Percentiles rank a stretch among this genome's conserved stretches.
These are phyloP conservation scores for Characodon lateralis DNA, from an alignment of 2,797 vertebrate genomes.

Conservation along the genomic window DNA sequence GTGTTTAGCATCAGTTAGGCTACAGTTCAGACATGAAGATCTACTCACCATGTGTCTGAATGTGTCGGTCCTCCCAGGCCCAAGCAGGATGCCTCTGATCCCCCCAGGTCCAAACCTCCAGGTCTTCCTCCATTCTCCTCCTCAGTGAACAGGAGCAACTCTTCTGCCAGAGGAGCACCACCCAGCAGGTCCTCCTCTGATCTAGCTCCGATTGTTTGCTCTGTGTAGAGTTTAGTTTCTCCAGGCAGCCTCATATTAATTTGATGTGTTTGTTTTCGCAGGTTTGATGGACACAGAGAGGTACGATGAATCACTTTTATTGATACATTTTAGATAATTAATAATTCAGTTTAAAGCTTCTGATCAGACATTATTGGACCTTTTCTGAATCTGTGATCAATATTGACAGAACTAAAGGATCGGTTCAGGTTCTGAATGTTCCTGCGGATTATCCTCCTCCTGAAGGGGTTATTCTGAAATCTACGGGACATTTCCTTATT, in stretches of 20 bases:
- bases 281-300: conserved; percentile 47
- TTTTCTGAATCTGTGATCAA: no score
- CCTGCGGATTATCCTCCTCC: no score
- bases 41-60: not conserved
- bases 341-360: no score
- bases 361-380: no score
- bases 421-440: no score
- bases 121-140: conserved; percentile 14
- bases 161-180: conserved; percentile 48
- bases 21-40: no score
- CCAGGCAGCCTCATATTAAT: not conserved
- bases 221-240: not conserved
- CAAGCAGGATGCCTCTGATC: conserved; percentile 36
- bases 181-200: conserved; percentile 54
- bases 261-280: conserved; percentile 26
- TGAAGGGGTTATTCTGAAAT: no score
- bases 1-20: not conserved
- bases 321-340: not conserved
- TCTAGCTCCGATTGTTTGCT: no score
- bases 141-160: conserved; percentile 68
- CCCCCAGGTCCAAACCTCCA: conserved; percentile 58
- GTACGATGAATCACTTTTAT: conserved; percentile 22
- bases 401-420: no score
- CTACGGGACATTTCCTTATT: no score
- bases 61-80: conserved; percentile 34